A percentile compares a stretch with the other conserved stretches of the same genome.
Conservation (phyloP, 2,888 invertebrate genomes). For the Pemphredon lugubris region DNA sequence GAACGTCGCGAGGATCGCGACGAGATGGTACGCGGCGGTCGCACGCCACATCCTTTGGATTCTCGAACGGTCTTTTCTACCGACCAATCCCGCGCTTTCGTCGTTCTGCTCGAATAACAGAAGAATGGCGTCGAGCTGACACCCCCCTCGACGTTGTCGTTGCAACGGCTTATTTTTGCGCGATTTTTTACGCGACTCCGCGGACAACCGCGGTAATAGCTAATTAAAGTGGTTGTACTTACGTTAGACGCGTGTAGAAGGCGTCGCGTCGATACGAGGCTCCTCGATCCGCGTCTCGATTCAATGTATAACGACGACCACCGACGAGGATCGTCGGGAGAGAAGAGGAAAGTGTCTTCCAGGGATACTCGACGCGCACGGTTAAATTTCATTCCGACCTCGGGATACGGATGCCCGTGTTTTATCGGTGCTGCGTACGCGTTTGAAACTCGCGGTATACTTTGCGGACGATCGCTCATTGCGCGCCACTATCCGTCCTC, state of each 20-base stretch:
- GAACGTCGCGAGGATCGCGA: constrained; percentile 25
- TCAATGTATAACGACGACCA: constrained; percentile 38
- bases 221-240: constrained; percentile 26
- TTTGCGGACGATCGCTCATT: constrained; percentile 38
- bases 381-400: constrained; percentile 24
- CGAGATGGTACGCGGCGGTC: neutral
- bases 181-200: too few species aligned
- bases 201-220: neutral
- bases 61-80: too few species aligned
- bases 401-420: constrained; percentile 16
- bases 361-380: constrained; percentile 36
- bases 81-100: too few species aligned
- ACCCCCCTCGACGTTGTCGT: too few species aligned
- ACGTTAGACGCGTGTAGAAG: constrained; percentile 20
- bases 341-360: constrained; percentile 46
- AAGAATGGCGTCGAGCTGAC: too few species aligned
- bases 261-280: constrained; percentile 13
- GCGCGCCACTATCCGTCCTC: constrained; percentile 59
- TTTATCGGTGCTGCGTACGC: constrained; percentile 48
- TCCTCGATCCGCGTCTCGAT: constrained; percentile 21
- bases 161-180: too few species aligned
- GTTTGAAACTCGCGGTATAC: constrained; percentile 41
- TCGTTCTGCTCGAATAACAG: too few species aligned
- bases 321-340: constrained; percentile 30
- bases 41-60: too few species aligned